A percentile compares a stretch with the other conserved stretches of the same genome.
phyloP scores from a whole-genome alignment of 1,140 invertebrate genomes.

The Lordiphosa clarofinis region DNA sequence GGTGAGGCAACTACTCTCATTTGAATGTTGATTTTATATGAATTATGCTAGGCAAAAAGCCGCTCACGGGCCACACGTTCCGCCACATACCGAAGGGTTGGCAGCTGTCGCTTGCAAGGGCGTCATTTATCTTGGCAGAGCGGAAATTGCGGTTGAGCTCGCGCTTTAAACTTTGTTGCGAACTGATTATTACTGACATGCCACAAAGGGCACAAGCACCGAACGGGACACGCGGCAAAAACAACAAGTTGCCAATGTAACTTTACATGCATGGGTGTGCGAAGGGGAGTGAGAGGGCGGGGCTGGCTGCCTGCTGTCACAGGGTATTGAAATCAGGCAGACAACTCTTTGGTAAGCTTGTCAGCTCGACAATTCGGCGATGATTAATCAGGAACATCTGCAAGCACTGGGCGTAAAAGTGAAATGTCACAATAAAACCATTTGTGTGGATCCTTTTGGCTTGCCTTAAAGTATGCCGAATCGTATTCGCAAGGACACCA shows the following conservation, averaged over 20 bases:
- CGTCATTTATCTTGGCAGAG: slow-evolving; percentile 49
- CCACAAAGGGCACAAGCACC: slow-evolving; percentile 13
- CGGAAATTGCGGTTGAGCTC: slow-evolving; percentile 54
- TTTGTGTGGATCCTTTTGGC: slow-evolving; percentile 41
- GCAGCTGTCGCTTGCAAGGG: slow-evolving; percentile 10
- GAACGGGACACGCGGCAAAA: slow-evolving; percentile 1
- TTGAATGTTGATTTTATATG: slow-evolving; percentile 48
- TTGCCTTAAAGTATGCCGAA: slow-evolving; percentile 9
- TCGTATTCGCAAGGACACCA: slow-evolving; percentile 3
- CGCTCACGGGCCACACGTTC: slow-evolving; percentile 14
- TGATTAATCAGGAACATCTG: slow-evolving; percentile 64
- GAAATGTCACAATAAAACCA: slow-evolving; percentile 65
- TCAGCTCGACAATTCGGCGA: slow-evolving; percentile 44
- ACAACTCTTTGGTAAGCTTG: slow-evolving; percentile 42
- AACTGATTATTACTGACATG: slow-evolving; percentile 58
- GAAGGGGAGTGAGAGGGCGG: background rate
- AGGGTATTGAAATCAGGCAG: slow-evolving; percentile 30
- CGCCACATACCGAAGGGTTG: background rate
- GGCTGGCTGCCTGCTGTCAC: slow-evolving; percentile 30
- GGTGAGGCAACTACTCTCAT: slow-evolving; percentile 28
- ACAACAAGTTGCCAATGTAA: slow-evolving; percentile 39
- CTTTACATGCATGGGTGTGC: slow-evolving; percentile 11
- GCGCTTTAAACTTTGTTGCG: slow-evolving; percentile 52
- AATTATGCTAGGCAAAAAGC: slow-evolving; percentile 45
- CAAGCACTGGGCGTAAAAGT: slow-evolving; percentile 58